Evolutionary conservation across 1,140 invertebrate genomes (phyloP), one percentile per base, ranked within the genome.

Genomic region (Tetragonula clypearis): DNA sequence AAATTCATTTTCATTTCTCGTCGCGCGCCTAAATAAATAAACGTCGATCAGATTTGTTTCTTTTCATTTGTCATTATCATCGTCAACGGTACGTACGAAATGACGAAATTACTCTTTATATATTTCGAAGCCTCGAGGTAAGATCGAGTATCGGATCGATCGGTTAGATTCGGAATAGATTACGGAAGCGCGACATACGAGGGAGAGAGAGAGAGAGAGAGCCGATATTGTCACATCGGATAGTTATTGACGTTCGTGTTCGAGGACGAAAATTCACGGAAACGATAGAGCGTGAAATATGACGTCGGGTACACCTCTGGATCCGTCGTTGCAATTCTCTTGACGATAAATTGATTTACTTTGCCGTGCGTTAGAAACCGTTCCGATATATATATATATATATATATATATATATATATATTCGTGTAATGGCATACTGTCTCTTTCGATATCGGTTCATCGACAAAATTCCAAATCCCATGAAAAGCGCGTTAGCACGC

Each of bases 161-260:
- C 82, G 83, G 66, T 71, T 56, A 72, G 76, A 88, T 77, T 72
- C 73, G 72, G 74, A 78, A 79, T 86, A 86, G 72, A 75, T 79
- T 58, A 82, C 65, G 82, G 60, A 49, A 60, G 41, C 60, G 58
- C 77, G 86, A 83, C 75, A 53, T 14, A 60, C 41, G 58, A 62
- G 75, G 1, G 30, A 30, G 30, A 30, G 30, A 30, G 30, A 30
- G 30, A 30, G 30, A 30, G 30, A 30, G 30, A 12, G 15, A 88
- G 35, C 71, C 87, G 87, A 89, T 88, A 88, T 86, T 86, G 87
- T 89, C 87, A 80, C 77, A 66, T 88, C 84, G 84, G 85, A 87
- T 89, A 35, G 76, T 78, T 81, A 88, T 85, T 80, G 88, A 84
- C 84, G 88, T 85, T 88, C 87, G 76, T 62, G 73, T 86, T 85